Evolutionary conservation across 2,888 invertebrate genomes (phyloP), one percentile per base, ranked within the genome.

Genomic region (Euclidia mi): DNA sequence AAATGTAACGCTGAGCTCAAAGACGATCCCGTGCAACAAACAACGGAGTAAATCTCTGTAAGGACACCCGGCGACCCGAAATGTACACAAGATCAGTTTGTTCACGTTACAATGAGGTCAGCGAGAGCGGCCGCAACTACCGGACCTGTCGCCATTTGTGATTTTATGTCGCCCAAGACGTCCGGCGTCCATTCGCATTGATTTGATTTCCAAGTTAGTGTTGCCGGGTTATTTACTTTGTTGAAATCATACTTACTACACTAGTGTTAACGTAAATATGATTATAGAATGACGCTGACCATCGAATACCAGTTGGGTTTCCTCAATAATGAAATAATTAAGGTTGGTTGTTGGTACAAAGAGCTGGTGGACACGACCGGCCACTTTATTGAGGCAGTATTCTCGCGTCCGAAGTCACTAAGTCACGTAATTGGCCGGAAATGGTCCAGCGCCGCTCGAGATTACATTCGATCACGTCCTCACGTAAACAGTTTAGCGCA

Each of bases 341-440:
- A 76, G 56, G 62, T 53, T 61, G 55, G 78, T 78, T 82, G 75
- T 76, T 66, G 63, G 49, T 60, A 43, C 46, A 52, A 59, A 61
- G 68, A 61, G 50, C 60, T 60, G 56, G 61, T 51, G 2, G 38
- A 48, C 37, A 43, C 29, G 15, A 31, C 37, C n/a, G 42, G 40
- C 51, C 61, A 70, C 64, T 62, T 65, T 64, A 68, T 76, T 61
- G 61, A 51, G 73, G 56, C 72, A 74, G 76, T 81, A 76, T 76
- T 79, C 79, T 77, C 73, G 77, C 80, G 76, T 66, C 64, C 65
- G 73, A 67, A 81, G 77, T 84, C 84, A 65, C 83, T 82, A 85
- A 85, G 85, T 85, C 88, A 87, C 87, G 88, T 89, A 87, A 90
- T 89, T 88, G 89, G 76, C 71, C 82, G 88, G 88, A 89, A 88